Conservation (phyloP, 1,140 invertebrate species). For the Bilobella aurantiaca region DNA sequence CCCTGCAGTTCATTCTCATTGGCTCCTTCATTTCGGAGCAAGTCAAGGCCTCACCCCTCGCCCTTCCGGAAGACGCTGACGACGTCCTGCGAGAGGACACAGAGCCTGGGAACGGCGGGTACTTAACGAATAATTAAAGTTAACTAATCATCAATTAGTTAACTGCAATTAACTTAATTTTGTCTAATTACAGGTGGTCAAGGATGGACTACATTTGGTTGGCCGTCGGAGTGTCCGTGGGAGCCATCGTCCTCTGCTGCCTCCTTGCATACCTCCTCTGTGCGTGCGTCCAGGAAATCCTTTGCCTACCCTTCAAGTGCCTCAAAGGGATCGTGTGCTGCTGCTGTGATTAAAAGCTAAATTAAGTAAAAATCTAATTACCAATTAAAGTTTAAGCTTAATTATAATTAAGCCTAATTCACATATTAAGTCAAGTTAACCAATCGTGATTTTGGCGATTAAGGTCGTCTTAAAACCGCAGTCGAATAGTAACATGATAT, state of each 20-base stretch:
- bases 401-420: no score
- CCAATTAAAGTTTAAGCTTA: no score
- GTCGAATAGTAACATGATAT: no score
- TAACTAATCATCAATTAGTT: background rate
- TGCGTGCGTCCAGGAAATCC: slow-evolving; percentile 21
- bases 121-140: background rate
- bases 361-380: background rate
- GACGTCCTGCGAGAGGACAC: background rate
- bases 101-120: background rate
- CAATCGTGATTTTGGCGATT: no score
- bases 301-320: slow-evolving; percentile 25
- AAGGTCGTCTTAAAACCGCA: no score
- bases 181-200: slow-evolving; percentile 9
- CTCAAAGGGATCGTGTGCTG: slow-evolving; percentile 18
- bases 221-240: slow-evolving; percentile 15
- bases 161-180: background rate
- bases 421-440: no score
- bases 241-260: slow-evolving; percentile 22
- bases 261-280: slow-evolving; percentile 29
- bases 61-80: background rate
- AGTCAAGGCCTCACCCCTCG: background rate
- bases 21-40: background rate
- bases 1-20: no score
- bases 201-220: slow-evolving; percentile 28
- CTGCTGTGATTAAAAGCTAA: slow-evolving; percentile 8